Evolutionary conservation across 2,113 vertebrate genomes (phyloP), one percentile per base, ranked within the genome.

Genomic region (Halcyon senegalensis): DNA sequence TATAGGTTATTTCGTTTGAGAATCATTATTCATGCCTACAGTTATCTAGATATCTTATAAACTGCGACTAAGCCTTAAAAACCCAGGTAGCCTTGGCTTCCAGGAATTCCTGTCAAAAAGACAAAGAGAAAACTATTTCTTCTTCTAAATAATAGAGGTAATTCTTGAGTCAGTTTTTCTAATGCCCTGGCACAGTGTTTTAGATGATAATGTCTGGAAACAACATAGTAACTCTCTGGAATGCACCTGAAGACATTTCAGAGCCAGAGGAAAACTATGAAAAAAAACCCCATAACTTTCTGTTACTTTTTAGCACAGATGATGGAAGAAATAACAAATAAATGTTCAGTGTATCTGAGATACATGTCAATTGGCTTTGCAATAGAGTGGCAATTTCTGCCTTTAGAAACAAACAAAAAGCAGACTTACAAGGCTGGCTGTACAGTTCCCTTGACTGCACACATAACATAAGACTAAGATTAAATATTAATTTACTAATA

Each of bases 161-260:
- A 94, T 93, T 80, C 83, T 50, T 77, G 43, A 95, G 51, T 72
- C 53, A 68, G 30, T 92, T 96, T 87, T 95, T 93, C 30, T 84
- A 94, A 91, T 82, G 64, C 37, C 44, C 56, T 62, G 43, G 85
- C 44, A 70, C 58, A 90, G 17, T 63, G 13, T 82, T 55, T 94
- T 90, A 86, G 87, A 77, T 2, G 2, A 50, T 80, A 94, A 97
- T 85, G 78, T 82, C 89, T 96, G 90, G 74, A 96, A 97, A 96
- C 56, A 72, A 15, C 10, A 30, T 30, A 95, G 86, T 88, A 81
- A 75, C 86, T 95, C 48, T 84, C 69, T 90, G 48, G 24, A 97
- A 94, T 90, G 50, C 66, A 51, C 67, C 5, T 84, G 87, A 96
- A 95, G 78, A 90, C 84, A 90, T 84, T 91, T 83, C 83, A 94